Conservation (phyloP, 2,888 invertebrate species). For the Macrosiphum euphorbiae region DNA sequence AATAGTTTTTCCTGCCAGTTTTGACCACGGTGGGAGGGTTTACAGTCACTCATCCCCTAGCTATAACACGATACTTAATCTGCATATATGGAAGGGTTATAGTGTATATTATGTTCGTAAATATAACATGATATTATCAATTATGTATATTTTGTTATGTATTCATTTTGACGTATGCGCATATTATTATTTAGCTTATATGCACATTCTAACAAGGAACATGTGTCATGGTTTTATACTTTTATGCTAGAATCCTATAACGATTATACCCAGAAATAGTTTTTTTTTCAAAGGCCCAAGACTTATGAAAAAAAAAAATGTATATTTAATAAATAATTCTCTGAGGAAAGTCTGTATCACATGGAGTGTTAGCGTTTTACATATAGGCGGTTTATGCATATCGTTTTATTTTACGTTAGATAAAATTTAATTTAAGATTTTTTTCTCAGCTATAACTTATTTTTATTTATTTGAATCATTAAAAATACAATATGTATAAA, state of each 20-base stretch:
- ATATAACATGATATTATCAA: neutral
- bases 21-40: neutral
- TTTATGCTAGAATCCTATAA: neutral
- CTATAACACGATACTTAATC: neutral
- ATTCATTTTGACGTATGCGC: neutral
- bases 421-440: too few species aligned
- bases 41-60: neutral
- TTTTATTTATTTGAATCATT: too few species aligned
- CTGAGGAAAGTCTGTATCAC: too few species aligned
- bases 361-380: too few species aligned
- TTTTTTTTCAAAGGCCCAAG: too few species aligned
- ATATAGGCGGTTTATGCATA: too few species aligned
- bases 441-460: too few species aligned
- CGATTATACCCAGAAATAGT: neutral
- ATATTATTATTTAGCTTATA: neutral
- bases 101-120: neutral
- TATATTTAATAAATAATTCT: too few species aligned
- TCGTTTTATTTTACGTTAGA: too few species aligned
- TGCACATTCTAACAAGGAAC: neutral
- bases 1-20: neutral
- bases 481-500: too few species aligned
- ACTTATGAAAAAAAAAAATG: too few species aligned
- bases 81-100: neutral
- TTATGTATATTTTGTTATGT: neutral
- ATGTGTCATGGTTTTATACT: neutral